Conservation (phyloP, 2,888 invertebrate species). For the Thalpophila matura region DNA sequence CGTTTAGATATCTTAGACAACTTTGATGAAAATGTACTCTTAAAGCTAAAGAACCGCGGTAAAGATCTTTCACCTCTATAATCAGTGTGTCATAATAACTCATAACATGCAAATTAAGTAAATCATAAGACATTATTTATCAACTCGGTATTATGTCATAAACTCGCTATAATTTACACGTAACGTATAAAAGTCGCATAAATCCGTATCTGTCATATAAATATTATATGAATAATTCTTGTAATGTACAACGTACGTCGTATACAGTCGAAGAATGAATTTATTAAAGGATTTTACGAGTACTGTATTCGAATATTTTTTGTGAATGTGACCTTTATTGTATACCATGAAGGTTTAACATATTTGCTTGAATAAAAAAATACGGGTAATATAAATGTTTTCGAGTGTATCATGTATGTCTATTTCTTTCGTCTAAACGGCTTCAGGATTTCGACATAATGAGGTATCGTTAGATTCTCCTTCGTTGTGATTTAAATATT, state of each 20-base stretch:
- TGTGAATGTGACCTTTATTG: slow-evolving; percentile 7
- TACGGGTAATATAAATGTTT: too few species aligned
- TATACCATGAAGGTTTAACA: too few species aligned
- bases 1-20: too few species aligned
- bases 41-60: too few species aligned
- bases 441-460: too few species aligned
- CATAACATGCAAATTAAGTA: slow-evolving; percentile 1
- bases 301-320: slow-evolving; percentile 20
- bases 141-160: slow-evolving; percentile 20
- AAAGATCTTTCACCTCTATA: neutral
- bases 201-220: slow-evolving; percentile 45
- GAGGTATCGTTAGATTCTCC: too few species aligned
- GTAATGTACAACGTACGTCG: slow-evolving; percentile 30
- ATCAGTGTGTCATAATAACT: neutral
- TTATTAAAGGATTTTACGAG: slow-evolving; percentile 31
- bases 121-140: slow-evolving; percentile 2
- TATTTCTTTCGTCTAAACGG: too few species aligned
- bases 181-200: slow-evolving; percentile 48
- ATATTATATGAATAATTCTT: slow-evolving; percentile 46
- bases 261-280: slow-evolving; percentile 23
- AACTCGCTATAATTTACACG: slow-evolving; percentile 42
- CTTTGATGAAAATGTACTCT: too few species aligned
- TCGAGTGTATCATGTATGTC: too few species aligned
- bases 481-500: too few species aligned
- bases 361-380: too few species aligned